Evolutionary conservation across 2,888 invertebrate species (phyloP).

Genomic region (Steinernema hermaphroditum): DNA sequence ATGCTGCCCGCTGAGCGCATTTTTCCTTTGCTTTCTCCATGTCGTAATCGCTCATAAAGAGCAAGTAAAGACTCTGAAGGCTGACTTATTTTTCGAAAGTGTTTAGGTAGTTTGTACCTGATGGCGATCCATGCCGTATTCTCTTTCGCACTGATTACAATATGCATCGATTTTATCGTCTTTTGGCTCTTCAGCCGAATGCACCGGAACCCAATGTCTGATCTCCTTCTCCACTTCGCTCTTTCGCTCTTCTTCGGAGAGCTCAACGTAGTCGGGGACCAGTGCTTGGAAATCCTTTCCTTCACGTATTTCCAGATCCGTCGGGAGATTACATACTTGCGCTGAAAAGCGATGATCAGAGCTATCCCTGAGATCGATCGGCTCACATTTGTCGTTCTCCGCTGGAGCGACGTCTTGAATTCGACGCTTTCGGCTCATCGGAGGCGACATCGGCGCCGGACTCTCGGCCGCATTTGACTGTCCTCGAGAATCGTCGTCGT

Average conservation of each 20-base stretch:
- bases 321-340: neutral
- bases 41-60: neutral
- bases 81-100: too few relatives aligned
- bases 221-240: slow-evolving; percentile 9
- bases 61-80: neutral
- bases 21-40: neutral
- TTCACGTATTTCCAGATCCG: slow-evolving; percentile 18
- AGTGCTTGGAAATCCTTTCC: slow-evolving; percentile 15
- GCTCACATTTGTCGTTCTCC: neutral
- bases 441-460: neutral
- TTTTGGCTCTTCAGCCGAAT: neutral
- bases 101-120: neutral
- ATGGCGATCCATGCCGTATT: neutral
- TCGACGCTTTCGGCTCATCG: slow-evolving; percentile 18
- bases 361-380: neutral
- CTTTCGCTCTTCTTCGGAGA: neutral
- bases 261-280: slow-evolving; percentile 7
- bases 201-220: slow-evolving; percentile 1
- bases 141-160: neutral
- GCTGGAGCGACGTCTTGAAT: neutral
- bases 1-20: neutral
- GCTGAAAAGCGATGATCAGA: too few relatives aligned
- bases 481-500: slow-evolving; percentile 13
- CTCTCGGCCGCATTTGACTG: too few relatives aligned
- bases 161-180: neutral